phyloP scores from a whole-genome alignment of 2,113 vertebrate genomes.

The Dasyurus viverrinus region DNA sequence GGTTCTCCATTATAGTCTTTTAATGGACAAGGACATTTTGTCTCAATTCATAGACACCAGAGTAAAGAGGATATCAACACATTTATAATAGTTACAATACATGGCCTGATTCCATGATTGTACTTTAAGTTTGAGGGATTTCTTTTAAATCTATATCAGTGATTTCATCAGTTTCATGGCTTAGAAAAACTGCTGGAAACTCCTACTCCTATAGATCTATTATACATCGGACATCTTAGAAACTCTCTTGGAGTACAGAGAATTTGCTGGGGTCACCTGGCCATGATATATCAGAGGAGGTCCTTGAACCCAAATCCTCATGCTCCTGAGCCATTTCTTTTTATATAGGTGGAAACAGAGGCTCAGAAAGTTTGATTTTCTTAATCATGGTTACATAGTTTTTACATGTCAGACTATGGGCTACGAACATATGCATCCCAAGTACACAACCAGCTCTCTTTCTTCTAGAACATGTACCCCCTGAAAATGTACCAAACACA shows the following conservation, averaged over 20 bases:
- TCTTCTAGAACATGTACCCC: not conserved
- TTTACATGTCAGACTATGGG: not conserved
- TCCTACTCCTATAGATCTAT: not conserved
- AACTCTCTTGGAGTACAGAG: not conserved
- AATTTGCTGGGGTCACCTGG: not conserved
- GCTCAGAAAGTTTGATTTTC: not conserved
- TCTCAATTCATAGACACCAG: not conserved
- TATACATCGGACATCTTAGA: not conserved
- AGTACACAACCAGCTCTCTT: not conserved
- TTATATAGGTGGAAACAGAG: not conserved
- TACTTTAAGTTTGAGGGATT: not conserved
- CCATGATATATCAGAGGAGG: not conserved
- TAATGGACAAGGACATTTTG: not conserved
- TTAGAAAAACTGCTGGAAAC: not conserved
- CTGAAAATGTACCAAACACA: not conserved
- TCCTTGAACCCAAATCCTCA: not conserved
- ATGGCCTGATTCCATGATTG: not conserved
- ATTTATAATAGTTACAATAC: not conserved
- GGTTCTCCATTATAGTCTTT: not conserved
- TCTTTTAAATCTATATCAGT: not conserved
- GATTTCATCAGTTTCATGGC: not conserved
- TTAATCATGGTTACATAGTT: not conserved
- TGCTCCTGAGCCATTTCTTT: not conserved
- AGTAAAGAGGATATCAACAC: not conserved
- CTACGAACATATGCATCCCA: not conserved